Base-by-base conservation (phyloP, 2,888 invertebrate species). In the Kuschelorhynchus macadamiae region DNA sequence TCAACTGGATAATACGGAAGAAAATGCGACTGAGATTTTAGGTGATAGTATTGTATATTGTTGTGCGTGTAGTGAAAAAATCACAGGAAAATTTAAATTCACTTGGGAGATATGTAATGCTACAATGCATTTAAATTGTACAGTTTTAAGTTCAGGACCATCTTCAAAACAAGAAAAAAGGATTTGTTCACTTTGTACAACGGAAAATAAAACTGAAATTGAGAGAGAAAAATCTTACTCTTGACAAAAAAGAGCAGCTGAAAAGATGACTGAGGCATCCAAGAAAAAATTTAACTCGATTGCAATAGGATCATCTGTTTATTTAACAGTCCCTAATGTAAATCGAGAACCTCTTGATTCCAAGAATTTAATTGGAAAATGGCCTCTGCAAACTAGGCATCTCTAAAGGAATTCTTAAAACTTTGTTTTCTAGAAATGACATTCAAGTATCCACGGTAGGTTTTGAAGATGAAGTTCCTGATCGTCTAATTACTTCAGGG, bases 91-190 rank as follows among this genome's bases (percentile, higher is more conserved):
- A 50, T 50, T 2, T 50, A 25, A 32, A 50, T 50, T 30, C 50
- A 30, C 50, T 50, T 30, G 50, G 41, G 50, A 50, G 25, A 50
- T 57, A 57, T 46, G 46, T 57, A 57, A 57, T 57, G 46, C 46
- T 14, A 57, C 46, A 49, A 57, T 67, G 63, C 52, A 67, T 67
- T 67, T 2, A 67, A 65, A 64, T 63, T 67, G 53, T 67, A 63
- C 67, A 67, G 17, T 63, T 67, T 66, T 53, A 66, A 65, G 44
- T 46, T 66, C 33, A 46, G n/a, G n/a, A n/a, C n/a, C n/a, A n/a
- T n/a, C n/a, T n/a, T n/a, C n/a, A n/a, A n/a, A n/a, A n/a, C n/a
- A n/a, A n/a, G n/a, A n/a, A n/a, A n/a, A n/a, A n/a, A n/a, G n/a
- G n/a, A n/a, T n/a, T n/a, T n/a, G n/a, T n/a, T n/a, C n/a, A n/a